Percentiles rank a stretch among this genome's conserved stretches.
Conservation (phyloP, 1,140 invertebrate genomes). For the Metopolophium dirhodum region DNA sequence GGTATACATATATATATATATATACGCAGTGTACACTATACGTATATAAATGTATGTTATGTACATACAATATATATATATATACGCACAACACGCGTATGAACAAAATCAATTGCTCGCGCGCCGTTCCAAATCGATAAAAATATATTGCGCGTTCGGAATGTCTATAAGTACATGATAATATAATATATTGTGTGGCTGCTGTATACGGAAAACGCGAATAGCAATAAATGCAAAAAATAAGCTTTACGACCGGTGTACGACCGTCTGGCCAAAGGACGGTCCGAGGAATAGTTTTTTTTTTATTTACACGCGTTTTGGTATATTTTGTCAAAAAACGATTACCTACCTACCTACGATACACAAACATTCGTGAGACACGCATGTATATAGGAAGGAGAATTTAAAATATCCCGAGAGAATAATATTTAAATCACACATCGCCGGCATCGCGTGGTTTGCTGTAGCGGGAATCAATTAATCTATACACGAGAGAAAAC, state of each 20-base stretch:
- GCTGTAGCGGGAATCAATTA: no score
- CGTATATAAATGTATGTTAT: background rate
- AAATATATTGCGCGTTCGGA: background rate
- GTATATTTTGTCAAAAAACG: background rate
- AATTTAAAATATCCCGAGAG: no score
- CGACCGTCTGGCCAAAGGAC: background rate
- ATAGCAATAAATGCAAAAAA: background rate
- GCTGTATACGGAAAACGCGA: background rate
- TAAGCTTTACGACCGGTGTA: background rate
- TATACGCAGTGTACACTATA: background rate
- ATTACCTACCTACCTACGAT: background rate
- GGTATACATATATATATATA: background rate
- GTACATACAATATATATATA: background rate
- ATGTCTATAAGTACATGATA: background rate
- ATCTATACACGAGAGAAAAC: background rate
- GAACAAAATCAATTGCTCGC: background rate
- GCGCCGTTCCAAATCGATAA: constrained; percentile 25
- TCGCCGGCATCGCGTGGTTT: no score
- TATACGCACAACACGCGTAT: background rate
- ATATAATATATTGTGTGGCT: background rate
- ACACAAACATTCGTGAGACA: no score
- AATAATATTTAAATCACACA: background rate
- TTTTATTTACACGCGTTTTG: background rate
- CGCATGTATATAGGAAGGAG: no score
- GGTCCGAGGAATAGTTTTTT: background rate